Evolutionary conservation across 2,113 vertebrate species (phyloP), one percentile per base, ranked within the genome.

Genomic region (Pavo muticus): DNA sequence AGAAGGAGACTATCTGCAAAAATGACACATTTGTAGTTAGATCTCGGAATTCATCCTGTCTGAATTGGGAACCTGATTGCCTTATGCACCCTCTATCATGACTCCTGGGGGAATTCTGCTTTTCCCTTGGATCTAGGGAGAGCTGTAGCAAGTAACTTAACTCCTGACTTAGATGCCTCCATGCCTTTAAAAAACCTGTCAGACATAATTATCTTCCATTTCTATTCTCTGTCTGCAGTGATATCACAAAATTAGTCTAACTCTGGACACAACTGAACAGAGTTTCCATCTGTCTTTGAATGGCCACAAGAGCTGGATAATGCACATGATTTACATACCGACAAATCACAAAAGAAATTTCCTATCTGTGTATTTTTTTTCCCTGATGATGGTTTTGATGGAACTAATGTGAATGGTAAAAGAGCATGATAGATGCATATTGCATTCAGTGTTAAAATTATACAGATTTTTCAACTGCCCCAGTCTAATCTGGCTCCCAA

Each of bases 41-140:
- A 19, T 65, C 45, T 70, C 30, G 30, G n/a, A 57, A 94, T 70
- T 63, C 19, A 59, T 11, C 30, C 15, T 3, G 0, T 14, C 25
- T n/a, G 23, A 87, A 42, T 3, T 48, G 56, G 30, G 11, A 89
- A 74, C 4, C 5, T 23, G 24, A 37, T 48, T 77, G 27, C 4
- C 27, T 57, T 40, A 68, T 39, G n/a, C 3, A 42, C 14, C 7
- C 7, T 29, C 4, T 56, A 25, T 52, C 25, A 29, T 10, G 47
- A 70, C 35, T 75, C 11, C 15, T 54, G 10, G 19, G 12, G 14
- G 11, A 11, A 68, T 21, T 74, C 47, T 45, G 5, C 6, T 71
- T 11, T 74, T 63, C 74, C 37, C 47, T 74, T 60, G 47, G 32
- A 45, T 14, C 29, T 81, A 45, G 0, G 0, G 5, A 79, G 9